Base-by-base conservation (phyloP, 2,797 vertebrate species). In the Crypturellus tataupa region DNA sequence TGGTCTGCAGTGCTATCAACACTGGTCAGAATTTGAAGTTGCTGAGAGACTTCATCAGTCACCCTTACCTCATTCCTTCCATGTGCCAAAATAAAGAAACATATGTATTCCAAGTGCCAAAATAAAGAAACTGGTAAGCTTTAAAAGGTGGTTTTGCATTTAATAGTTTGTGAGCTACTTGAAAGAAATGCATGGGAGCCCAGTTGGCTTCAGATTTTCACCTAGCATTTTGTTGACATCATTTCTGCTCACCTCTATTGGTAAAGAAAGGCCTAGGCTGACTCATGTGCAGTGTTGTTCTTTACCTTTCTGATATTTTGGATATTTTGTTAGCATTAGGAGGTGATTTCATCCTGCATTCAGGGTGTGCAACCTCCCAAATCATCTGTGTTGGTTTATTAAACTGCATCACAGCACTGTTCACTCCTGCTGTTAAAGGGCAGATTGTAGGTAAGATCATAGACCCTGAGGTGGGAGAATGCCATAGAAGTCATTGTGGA, bases 61-160 rank as follows among this genome's bases (percentile, higher is more conserved):
- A 91, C 85, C 88, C 94, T 97, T 96, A 97, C 88, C 88, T 96
- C 96, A 96, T 97, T 94, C 92, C 68, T 93, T 96, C 85, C 70
- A 47, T 47, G 70, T 92, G 96, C 95, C 95, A 98, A 96, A 94
- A 79, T 96, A 96, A 97, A 96, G 93, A 94, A 95, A 82, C 58
- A 16, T 67, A 86, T 71, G 7, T 81, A 81, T 95, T 91, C 71
- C 65, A 73, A 73, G 87, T 96, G 95, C 93, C 93, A 97, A 96
- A 94, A 83, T 96, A 94, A 96, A 96, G 94, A 95, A 95, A 95
- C 73, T 82, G 81, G 71, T 93, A 55, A 81, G 55, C 88, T 96
- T 97, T 92, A 78, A 95, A 95, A 94, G 55, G 39, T 84, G 87
- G 49, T 91, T 97, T 85, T 92, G 23, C 64, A 92, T 96, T 87